Percentiles rank a stretch among this genome's conserved stretches.
Evolutionary conservation across 1,140 invertebrate genomes (phyloP).

Genomic region (Drosophila santomea): DNA sequence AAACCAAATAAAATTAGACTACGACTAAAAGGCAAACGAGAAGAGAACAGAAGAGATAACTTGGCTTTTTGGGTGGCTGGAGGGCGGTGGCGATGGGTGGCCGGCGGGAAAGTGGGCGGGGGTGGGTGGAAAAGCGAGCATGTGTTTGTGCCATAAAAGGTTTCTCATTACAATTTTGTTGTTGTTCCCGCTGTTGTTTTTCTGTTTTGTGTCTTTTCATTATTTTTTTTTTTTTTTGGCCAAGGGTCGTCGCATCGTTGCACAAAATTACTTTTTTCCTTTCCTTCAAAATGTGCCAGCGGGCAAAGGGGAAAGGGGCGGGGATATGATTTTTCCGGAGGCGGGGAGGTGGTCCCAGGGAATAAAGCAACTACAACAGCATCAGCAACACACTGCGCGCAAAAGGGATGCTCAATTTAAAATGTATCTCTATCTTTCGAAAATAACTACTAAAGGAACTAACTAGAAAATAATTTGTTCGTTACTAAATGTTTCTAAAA

Average conservation of each 20-base stretch:
- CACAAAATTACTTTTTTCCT: constrained; percentile 76
- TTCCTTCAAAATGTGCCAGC: constrained; percentile 20
- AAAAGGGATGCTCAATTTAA: background rate
- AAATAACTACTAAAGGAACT: no score
- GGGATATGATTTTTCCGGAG: background rate
- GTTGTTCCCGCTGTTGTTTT: constrained; percentile 53
- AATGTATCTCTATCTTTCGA: background rate
- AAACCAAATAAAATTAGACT: constrained; percentile 59
- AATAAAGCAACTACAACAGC: constrained; percentile 19
- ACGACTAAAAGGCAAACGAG: constrained; percentile 52
- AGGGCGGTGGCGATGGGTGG: background rate
- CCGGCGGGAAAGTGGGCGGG: background rate
- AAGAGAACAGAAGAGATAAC: constrained; percentile 34
- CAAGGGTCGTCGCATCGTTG: constrained; percentile 77
- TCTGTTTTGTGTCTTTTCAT: constrained; percentile 25
- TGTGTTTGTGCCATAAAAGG: constrained; percentile 78
- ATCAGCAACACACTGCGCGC: constrained; percentile 4
- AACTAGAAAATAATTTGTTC: no score
- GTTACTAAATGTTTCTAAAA: no score
- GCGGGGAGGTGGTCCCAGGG: constrained; percentile 9
- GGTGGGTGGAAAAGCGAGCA: constrained; percentile 63
- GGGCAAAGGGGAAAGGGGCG: constrained; percentile 1
- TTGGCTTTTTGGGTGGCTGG: constrained; percentile 13
- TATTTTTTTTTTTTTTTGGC: constrained; percentile 65
- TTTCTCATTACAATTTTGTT: constrained; percentile 74